Percentiles rank a stretch among this genome's conserved stretches.
These are phyloP conservation scores for Colletes latitarsis DNA, from an alignment of 1,140 invertebrate genomes.

Conservation along the genomic window DNA sequence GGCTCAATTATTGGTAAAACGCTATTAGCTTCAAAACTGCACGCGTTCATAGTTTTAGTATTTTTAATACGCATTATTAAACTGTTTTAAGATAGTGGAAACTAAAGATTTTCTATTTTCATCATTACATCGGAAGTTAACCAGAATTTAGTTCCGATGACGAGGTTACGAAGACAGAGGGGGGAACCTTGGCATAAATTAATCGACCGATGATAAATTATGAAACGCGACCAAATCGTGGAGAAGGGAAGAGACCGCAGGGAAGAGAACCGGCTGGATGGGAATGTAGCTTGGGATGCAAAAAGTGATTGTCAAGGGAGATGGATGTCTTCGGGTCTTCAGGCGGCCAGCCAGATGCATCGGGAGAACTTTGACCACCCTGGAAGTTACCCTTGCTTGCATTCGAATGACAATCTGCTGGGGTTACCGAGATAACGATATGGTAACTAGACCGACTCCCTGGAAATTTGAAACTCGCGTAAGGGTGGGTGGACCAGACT, in stretches of 20 bases:
- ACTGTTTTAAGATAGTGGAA: too few species aligned
- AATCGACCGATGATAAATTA: constrained; percentile 74
- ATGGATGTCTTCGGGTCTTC: constrained; percentile 64
- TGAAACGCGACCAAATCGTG: constrained; percentile 49
- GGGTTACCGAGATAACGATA: constrained; percentile 2
- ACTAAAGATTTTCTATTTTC: too few species aligned
- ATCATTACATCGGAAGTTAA: too few species aligned
- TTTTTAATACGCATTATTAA: too few species aligned
- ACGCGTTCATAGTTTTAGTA: too few species aligned
- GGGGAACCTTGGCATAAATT: constrained; percentile 68
- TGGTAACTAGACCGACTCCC: constrained; percentile 1
- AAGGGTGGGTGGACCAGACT: background rate
- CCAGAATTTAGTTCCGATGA: too few species aligned
- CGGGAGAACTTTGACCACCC: constrained; percentile 25
- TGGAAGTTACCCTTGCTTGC: background rate
- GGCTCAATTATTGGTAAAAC: too few species aligned
- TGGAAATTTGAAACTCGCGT: background rate
- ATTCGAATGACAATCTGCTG: background rate
- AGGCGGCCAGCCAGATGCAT: constrained; percentile 38
- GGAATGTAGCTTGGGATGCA: constrained; percentile 40
- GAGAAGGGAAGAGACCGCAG: constrained; percentile 24
- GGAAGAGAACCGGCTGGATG: constrained; percentile 20
- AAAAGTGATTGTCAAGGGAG: constrained; percentile 71
- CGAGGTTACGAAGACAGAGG: constrained; percentile 4
- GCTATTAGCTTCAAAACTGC: too few species aligned